These are phyloP conservation scores for Corvus moneduloides DNA, from an alignment of 2,113 vertebrate species.

Conservation along the genomic window DNA sequence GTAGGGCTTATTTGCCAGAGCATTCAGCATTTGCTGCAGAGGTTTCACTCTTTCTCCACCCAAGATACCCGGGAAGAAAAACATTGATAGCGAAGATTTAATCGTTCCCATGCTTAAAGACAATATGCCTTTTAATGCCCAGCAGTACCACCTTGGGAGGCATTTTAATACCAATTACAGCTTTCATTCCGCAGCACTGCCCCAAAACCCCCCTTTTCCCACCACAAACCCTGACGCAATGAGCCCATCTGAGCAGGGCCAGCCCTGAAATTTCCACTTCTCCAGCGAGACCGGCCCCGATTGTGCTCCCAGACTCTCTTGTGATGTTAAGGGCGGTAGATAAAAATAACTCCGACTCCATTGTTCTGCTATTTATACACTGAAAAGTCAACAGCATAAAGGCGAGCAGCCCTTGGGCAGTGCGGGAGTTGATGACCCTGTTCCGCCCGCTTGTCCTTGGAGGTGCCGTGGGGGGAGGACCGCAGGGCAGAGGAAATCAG, in stretches of 20 bases:
- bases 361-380: conserved; percentile 48
- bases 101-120: not conserved
- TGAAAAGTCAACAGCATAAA: not conserved
- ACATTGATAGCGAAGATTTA: not conserved
- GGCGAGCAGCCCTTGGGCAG: not conserved
- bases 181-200: not conserved
- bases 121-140: not conserved
- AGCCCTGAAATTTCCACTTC: not conserved
- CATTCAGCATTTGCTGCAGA: not conserved
- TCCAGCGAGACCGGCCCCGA: not conserved
- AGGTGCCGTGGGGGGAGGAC: not conserved
- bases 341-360: conserved; percentile 23
- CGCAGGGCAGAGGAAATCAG: not conserved
- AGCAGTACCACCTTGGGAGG: not conserved
- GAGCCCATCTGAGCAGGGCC: not conserved
- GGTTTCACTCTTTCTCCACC: not conserved
- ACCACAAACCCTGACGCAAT: not conserved
- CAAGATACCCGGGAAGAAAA: not conserved
- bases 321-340: not conserved
- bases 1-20: not conserved
- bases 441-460: not conserved
- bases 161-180: not conserved
- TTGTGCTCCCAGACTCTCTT: not conserved
- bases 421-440: not conserved
- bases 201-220: not conserved